Evolutionary conservation across 2,888 invertebrate species (phyloP).

Genomic region (Globia sparganii): DNA sequence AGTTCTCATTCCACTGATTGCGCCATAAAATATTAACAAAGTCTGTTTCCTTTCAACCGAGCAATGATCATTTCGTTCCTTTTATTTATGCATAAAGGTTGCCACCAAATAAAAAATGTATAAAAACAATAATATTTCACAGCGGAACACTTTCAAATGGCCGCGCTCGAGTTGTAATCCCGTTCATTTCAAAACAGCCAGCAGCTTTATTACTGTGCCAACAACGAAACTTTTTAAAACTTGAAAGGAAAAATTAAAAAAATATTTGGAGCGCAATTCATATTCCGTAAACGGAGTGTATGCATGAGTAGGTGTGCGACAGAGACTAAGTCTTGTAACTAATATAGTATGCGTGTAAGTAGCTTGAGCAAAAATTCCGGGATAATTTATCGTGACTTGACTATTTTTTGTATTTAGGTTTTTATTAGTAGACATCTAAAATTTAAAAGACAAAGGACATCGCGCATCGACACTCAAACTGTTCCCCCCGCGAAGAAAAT

Average conservation of each 20-base stretch:
- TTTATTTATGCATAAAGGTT: slow-evolving; percentile 57
- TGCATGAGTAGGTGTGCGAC: neutral
- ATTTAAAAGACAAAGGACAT: too few species aligned
- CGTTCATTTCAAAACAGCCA: slow-evolving; percentile 63
- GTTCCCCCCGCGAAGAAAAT: too few species aligned
- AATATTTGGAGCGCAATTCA: slow-evolving; percentile 38
- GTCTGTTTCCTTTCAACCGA: slow-evolving; percentile 15
- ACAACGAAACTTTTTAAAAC: slow-evolving; percentile 61
- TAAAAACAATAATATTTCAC: slow-evolving; percentile 64
- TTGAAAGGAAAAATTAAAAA: slow-evolving; percentile 51
- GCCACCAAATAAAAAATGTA: slow-evolving; percentile 58
- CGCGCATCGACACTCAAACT: too few species aligned
- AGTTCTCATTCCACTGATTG: slow-evolving; percentile 27
- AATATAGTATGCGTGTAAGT: neutral
- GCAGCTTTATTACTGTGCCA: slow-evolving; percentile 65
- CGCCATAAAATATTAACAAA: slow-evolving; percentile 28
- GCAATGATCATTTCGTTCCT: slow-evolving; percentile 39
- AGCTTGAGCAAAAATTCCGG: neutral
- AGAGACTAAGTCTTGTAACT: neutral
- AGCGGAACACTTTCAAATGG: slow-evolving; percentile 54
- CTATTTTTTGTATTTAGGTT: neutral
- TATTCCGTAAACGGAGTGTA: slow-evolving; percentile 39
- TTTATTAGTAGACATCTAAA: too few species aligned
- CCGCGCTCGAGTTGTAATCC: slow-evolving; percentile 60
- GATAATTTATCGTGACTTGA: neutral